Evolutionary conservation across 2,113 vertebrate genomes (phyloP), one percentile per base, ranked within the genome.

Genomic region (Ifrita kowaldi): DNA sequence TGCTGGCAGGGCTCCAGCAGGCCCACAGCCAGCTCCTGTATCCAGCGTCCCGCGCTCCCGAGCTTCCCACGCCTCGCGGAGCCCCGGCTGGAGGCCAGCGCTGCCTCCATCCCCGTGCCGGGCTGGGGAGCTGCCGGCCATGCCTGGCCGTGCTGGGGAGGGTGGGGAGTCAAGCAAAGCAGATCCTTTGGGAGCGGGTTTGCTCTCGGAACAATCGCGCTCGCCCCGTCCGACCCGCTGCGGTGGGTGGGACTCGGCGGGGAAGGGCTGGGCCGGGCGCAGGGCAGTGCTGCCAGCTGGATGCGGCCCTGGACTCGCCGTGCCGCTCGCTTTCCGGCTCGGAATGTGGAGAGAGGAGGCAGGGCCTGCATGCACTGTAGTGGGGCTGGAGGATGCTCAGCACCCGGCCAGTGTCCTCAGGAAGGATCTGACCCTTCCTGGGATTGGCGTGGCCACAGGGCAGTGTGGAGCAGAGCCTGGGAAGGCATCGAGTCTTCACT

Each of bases 41-140:
- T 95, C 86, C 85, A 95, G 74, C 73, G 26, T 89, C 96, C 97
- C 64, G 75, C 10, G n/a, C 86, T 90, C 86, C 74, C 28, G 6
- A 68, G 90, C 96, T 97, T 94, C 96, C 95, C 96, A 95, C 84
- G 90, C 95, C 87, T 93, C 19, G 2, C 2, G 5, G 85, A 94
- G 84, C 89, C 80, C 41, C 70, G 8, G 67, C 73, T 17, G 3
- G 10, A 68, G 68, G 80, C 84, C 87, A 83, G 88, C 3, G 7
- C 22, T 79, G 75, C 69, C 94, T 80, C 50, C 16, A 1, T 83
- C 84, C 73, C 59, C 17, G 9, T 46, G 62, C 92, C 0, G 20
- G 77, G 15, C 55, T 62, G 74, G 37, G 84, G 64, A 78, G 64
- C 73, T 87, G 73, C 73, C 10, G 73, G 46, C 84, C 46, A 19